These are phyloP conservation scores for Rhinophrynus dorsalis DNA, from an alignment of 2,797 vertebrate species.

Conservation along the genomic window DNA sequence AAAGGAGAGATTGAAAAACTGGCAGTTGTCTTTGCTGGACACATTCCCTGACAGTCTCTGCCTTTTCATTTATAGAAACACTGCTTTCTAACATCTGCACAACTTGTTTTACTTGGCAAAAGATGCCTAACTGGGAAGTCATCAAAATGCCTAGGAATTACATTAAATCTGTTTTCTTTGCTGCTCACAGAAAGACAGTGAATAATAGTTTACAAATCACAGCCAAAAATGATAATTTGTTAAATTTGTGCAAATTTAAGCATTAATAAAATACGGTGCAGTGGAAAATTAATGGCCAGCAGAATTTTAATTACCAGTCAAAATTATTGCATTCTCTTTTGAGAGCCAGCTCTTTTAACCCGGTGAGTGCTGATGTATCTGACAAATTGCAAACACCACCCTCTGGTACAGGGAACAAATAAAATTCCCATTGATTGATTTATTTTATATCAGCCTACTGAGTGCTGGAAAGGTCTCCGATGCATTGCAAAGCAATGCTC, in stretches of 20 bases:
- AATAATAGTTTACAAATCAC: constrained; percentile 16
- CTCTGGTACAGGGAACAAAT: no score
- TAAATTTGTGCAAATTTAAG: constrained; percentile 1
- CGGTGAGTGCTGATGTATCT: no score
- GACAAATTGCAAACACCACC: no score
- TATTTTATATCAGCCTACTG: no score
- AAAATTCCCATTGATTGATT: no score
- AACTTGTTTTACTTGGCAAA: constrained; percentile 66
- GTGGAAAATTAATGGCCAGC: not conserved
- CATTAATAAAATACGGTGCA: not conserved
- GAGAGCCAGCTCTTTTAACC: no score
- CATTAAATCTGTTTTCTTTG: constrained; percentile 39
- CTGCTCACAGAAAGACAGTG: constrained; percentile 21
- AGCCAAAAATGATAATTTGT: constrained; percentile 13
- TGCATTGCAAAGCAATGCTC: no score
- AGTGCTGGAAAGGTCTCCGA: no score
- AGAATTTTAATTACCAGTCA: not conserved
- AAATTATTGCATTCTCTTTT: not conserved
- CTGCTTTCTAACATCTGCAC: constrained; percentile 67
- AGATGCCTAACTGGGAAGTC: constrained; percentile 53
- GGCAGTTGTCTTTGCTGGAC: constrained; percentile 75
- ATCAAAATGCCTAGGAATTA: constrained; percentile 59
- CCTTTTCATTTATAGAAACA: constrained; percentile 66
- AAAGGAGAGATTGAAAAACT: constrained; percentile 61
- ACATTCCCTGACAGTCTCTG: constrained; percentile 68